phyloP scores from a whole-genome alignment of 2,113 vertebrate genomes.

The Tichodroma muraria region DNA sequence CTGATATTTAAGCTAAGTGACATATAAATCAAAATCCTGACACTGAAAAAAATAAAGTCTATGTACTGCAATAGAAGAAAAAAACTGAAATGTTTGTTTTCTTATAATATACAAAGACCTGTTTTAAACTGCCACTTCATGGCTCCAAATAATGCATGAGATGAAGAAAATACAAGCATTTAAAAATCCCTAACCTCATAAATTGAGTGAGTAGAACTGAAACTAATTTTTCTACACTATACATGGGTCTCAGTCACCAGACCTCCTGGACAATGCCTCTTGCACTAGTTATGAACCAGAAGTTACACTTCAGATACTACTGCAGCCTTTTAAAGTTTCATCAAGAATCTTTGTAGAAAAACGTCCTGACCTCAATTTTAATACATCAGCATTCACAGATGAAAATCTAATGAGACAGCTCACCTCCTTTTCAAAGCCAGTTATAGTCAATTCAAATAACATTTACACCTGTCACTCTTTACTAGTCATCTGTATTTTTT shows the following conservation, averaged over 20 bases:
- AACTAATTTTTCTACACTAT: neutral
- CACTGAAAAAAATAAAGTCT: neutral
- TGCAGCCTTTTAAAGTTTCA: neutral
- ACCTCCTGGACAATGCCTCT: neutral
- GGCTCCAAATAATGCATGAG: neutral
- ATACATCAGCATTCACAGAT: neutral
- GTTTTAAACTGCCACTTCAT: neutral
- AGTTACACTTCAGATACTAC: neutral
- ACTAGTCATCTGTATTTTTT: neutral
- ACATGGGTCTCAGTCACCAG: fast-evolving
- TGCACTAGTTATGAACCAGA: neutral
- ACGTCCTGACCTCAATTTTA: neutral
- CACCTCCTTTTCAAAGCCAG: neutral
- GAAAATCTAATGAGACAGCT: neutral
- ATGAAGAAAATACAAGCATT: neutral
- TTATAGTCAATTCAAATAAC: neutral
- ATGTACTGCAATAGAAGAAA: neutral
- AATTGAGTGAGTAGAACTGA: neutral
- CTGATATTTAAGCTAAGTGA: neutral
- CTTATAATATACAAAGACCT: neutral
- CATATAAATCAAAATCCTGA: neutral
- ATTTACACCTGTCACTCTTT: neutral
- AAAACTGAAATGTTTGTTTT: neutral
- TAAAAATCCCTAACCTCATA: neutral
- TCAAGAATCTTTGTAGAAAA: neutral